A percentile compares a stretch with the other conserved stretches of the same genome.
Evolutionary conservation across 2,797 vertebrate genomes (phyloP).

Genomic region (Psittacula echo): DNA sequence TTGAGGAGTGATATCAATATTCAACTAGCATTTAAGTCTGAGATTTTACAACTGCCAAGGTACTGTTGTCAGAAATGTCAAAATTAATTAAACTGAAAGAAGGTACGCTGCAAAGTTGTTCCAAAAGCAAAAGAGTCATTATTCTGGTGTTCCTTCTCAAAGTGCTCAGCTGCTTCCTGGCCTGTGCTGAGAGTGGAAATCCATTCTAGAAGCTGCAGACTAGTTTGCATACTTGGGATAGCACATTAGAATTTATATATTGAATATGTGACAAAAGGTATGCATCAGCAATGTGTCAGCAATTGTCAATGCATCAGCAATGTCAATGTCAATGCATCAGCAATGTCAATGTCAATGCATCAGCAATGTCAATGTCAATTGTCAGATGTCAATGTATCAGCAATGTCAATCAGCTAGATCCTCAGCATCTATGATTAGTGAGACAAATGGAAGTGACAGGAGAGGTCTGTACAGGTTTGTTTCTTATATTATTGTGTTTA

Average conservation of each 20-base stretch:
- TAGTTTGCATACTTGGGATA: not conserved
- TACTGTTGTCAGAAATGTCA: not conserved
- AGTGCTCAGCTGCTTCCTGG: not conserved
- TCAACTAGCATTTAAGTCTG: not conserved
- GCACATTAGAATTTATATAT: not conserved
- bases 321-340: not conserved
- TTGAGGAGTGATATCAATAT: not conserved
- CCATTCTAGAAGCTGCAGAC: not conserved
- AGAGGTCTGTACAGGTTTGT: not conserved
- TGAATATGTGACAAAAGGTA: not conserved
- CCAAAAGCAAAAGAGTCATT: constrained; percentile 16
- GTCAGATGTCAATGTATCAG: not conserved
- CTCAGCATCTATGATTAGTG: not conserved
- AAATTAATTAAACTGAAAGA: constrained; percentile 8
- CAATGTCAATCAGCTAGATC: not conserved
- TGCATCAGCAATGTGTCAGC: not conserved
- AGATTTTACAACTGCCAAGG: not conserved
- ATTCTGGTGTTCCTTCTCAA: constrained; percentile 28
- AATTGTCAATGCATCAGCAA: not conserved
- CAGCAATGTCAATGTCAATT: not conserved
- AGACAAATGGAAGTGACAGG: not conserved
- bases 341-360: not conserved
- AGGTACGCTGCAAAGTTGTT: constrained; percentile 1
- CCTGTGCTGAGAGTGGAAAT: not conserved
- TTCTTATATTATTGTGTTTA: not conserved